Evolutionary conservation across 2,888 invertebrate genomes (phyloP).

Genomic region (Empis livida): DNA sequence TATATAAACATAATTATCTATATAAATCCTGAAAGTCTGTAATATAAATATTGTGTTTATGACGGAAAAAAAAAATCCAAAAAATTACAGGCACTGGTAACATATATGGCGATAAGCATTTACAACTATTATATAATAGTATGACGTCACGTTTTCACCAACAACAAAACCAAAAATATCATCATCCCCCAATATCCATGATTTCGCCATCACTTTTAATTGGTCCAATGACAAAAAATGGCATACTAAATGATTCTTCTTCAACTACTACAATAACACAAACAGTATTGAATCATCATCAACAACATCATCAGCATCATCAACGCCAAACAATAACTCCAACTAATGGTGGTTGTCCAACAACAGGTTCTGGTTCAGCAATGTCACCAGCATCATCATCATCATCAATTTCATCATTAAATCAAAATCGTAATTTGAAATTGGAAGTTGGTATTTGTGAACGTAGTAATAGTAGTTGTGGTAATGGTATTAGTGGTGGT

Average conservation of each 20-base stretch:
- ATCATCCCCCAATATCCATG: slow-evolving; percentile 8
- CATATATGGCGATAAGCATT: slow-evolving; percentile 9
- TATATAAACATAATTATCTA: too few relatives aligned
- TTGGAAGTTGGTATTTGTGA: slow-evolving; percentile 5
- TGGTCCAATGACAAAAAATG: slow-evolving; percentile 16
- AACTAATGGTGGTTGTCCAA: slow-evolving; percentile 3
- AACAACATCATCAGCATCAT: too few relatives aligned
- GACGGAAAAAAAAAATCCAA: too few relatives aligned
- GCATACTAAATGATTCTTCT: slow-evolving; percentile 17
- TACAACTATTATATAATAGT: slow-evolving; percentile 27
- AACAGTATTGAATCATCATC: slow-evolving; percentile 6
- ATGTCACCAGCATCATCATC: slow-evolving; percentile 24
- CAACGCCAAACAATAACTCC: not conserved
- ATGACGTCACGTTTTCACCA: slow-evolving; percentile 26
- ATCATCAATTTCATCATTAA: slow-evolving; percentile 16
- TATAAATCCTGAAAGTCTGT: too few relatives aligned
- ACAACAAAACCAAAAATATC: slow-evolving; percentile 14
- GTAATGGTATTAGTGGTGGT: not conserved
- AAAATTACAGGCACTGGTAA: slow-evolving; percentile 7
- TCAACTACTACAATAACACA: slow-evolving; percentile 21
- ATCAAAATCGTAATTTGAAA: slow-evolving; percentile 12
- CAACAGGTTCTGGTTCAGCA: slow-evolving; percentile 8
- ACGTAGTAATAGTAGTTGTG: not conserved
- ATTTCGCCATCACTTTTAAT: not conserved
- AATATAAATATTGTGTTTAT: slow-evolving; percentile 17